A percentile compares a stretch with the other conserved stretches of the same genome.
Evolutionary conservation across 2,113 vertebrate genomes (phyloP).

Genomic region (Thamnaconus septentrionalis): DNA sequence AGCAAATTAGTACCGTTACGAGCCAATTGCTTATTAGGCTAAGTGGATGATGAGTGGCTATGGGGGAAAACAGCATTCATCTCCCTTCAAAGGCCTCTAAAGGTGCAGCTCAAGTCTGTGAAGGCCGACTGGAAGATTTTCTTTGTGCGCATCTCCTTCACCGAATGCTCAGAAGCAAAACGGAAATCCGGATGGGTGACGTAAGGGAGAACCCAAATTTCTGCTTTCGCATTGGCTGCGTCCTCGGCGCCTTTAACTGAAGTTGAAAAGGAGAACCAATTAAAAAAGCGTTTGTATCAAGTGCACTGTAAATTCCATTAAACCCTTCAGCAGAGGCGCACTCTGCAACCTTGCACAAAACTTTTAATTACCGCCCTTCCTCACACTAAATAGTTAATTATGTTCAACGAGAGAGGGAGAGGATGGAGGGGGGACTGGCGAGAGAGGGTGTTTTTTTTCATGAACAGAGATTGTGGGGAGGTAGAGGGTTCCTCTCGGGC

Average conservation of each 20-base stretch:
- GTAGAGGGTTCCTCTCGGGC: too few species aligned
- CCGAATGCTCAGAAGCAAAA: too few species aligned
- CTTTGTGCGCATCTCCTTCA: too few species aligned
- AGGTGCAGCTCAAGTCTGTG: too few species aligned
- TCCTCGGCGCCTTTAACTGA: slow-evolving; percentile 35
- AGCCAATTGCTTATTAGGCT: slow-evolving; percentile 17
- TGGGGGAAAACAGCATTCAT: too few species aligned
- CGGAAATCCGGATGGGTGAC: too few species aligned
- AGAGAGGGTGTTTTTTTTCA: too few species aligned
- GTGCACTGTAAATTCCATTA: slow-evolving; percentile 61
- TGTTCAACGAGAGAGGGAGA: slow-evolving; percentile 29
- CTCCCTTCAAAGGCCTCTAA: too few species aligned
- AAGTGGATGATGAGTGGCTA: slow-evolving; percentile 1
- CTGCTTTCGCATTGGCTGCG: not conserved
- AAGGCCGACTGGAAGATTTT: too few species aligned
- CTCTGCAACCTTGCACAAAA: slow-evolving; percentile 50
- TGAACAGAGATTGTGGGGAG: too few species aligned
- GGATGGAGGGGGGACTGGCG: not conserved
- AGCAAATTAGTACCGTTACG: slow-evolving; percentile 19
- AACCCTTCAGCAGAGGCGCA: slow-evolving; percentile 52
- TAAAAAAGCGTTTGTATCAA: slow-evolving; percentile 59
- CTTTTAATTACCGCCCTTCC: slow-evolving; percentile 64
- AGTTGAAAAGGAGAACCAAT: slow-evolving; percentile 52
- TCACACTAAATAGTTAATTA: slow-evolving; percentile 65
- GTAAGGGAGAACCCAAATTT: not conserved